Evolutionary conservation across 2,888 invertebrate genomes (phyloP), one percentile per base, ranked within the genome.

Genomic region (Pseudolycoriella hygida): DNA sequence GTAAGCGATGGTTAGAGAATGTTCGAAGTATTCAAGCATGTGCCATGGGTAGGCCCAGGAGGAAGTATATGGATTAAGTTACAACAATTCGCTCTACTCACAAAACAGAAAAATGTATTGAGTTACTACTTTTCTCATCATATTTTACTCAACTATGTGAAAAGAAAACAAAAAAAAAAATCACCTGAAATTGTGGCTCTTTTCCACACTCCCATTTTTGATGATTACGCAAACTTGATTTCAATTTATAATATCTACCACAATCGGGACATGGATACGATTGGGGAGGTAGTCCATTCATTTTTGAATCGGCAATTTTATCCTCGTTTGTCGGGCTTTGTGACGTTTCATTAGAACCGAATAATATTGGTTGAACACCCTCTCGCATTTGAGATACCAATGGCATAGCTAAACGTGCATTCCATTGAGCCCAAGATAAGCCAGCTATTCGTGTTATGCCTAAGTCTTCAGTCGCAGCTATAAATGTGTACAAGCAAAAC

Each of bases 181-280:
- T 6, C 8, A 25, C 25, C 25, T 25, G 25, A 25, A 83, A 85
- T 64, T 82, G 83, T 17, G 84, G 84, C 64, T 84, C 83, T 63
- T 84, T 84, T 58, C 83, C 82, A 65, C 83, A 84, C 65, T 84
- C 84, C 83, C 83, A 84, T 64, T 83, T 83, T 69, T 82, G 81
- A 61, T 84, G 84, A 64, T 84, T 83, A 50, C 83, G 72, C 56
- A 84, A 67, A 48, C 86, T 86, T 54, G 85, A 85, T 67, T 87
- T 87, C 53, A 87, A 72, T 64, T 87, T 87, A 69, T 88, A 88
- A 51, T 82, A 77, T 53, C 87, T 73, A 49, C 84, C 84, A 66
- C 88, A 88, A 57, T 82, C 82, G 46, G 80, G 76, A 64, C 85
- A 86, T 48, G 77, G 73, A 71, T 82, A 83, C n/a, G 34, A 34